These are phyloP conservation scores for Radopholus similis DNA, from an alignment of 1,140 invertebrate genomes.

Conservation along the genomic window DNA sequence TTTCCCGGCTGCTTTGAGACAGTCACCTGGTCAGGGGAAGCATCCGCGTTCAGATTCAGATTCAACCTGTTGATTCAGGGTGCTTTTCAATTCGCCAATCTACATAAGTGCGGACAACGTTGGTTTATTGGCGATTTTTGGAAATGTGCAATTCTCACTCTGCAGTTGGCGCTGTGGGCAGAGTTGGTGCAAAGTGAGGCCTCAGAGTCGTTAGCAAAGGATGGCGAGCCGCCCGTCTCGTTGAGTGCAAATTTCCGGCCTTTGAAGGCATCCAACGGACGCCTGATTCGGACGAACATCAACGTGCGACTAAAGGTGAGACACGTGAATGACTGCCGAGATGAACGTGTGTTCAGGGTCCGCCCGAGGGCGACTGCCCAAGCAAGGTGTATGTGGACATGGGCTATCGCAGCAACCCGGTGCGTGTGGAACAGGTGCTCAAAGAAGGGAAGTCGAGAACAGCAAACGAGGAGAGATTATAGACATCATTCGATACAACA, in stretches of 20 bases:
- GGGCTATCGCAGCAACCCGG: conserved; percentile 52
- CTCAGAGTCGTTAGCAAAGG: conserved; percentile 77
- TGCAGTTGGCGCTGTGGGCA: conserved; percentile 77
- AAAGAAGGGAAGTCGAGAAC: conserved; percentile 1
- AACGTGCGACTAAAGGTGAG: conserved; percentile 74
- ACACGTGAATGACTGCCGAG: neutral
- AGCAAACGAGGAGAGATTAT: neutral
- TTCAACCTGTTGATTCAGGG: conserved; percentile 42
- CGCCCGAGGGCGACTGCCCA: conserved; percentile 33
- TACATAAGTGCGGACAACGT: conserved; percentile 66
- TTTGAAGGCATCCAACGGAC: conserved; percentile 79
- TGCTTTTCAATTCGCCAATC: conserved; percentile 90
- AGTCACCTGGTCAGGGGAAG: conserved; percentile 69
- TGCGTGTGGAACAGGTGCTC: neutral
- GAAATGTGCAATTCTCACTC: conserved; percentile 17
- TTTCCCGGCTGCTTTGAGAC: conserved; percentile 71
- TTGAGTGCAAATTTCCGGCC: conserved; percentile 77
- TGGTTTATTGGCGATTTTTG: conserved; percentile 9
- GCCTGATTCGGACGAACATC: conserved; percentile 90
- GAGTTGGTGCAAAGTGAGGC: conserved; percentile 80
- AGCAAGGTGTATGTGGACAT: conserved; percentile 54
- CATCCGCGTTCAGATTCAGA: neutral
- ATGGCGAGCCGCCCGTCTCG: conserved; percentile 64
- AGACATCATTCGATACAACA: too few species aligned
- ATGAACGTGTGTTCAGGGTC: neutral